A percentile compares a stretch with the other conserved stretches of the same genome.
These are phyloP conservation scores for Linyphia triangularis DNA, from an alignment of 2,888 invertebrate genomes.

Conservation along the genomic window DNA sequence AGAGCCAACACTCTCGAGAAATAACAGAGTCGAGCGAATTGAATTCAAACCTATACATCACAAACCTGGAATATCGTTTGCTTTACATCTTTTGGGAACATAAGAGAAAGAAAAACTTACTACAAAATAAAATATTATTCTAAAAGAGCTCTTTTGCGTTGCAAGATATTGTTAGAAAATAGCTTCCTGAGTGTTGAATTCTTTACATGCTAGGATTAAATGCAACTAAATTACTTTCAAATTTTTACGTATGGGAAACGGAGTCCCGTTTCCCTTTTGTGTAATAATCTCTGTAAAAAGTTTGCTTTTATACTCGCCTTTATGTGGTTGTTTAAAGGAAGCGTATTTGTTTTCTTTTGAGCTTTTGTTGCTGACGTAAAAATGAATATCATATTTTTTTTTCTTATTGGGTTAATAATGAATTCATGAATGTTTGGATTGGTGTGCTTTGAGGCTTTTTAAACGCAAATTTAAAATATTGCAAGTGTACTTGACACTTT, in stretches of 20 bases:
- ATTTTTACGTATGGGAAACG: neutral
- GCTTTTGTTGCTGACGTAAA: no score
- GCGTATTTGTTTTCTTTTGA: no score
- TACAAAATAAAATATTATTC: constrained; percentile 12
- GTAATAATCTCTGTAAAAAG: no score
- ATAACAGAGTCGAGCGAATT: neutral
- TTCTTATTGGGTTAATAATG: no score
- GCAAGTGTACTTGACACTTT: no score
- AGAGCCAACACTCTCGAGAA: neutral
- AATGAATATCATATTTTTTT: no score
- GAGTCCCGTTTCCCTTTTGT: neutral
- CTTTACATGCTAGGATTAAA: neutral
- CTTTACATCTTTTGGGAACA: neutral
- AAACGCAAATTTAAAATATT: no score
- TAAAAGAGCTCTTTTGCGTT: neutral
- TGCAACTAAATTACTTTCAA: neutral
- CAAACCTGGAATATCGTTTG: neutral
- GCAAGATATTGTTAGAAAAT: neutral
- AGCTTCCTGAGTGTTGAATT: neutral
- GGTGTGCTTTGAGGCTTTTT: no score
- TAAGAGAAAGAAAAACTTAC: neutral
- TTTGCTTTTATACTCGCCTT: no score
- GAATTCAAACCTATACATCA: constrained; percentile 36
- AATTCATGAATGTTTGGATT: no score
- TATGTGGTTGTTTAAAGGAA: no score